Evolutionary conservation across 2,888 invertebrate species (phyloP), one percentile per base, ranked within the genome.

Genomic region (Autographa gamma): DNA sequence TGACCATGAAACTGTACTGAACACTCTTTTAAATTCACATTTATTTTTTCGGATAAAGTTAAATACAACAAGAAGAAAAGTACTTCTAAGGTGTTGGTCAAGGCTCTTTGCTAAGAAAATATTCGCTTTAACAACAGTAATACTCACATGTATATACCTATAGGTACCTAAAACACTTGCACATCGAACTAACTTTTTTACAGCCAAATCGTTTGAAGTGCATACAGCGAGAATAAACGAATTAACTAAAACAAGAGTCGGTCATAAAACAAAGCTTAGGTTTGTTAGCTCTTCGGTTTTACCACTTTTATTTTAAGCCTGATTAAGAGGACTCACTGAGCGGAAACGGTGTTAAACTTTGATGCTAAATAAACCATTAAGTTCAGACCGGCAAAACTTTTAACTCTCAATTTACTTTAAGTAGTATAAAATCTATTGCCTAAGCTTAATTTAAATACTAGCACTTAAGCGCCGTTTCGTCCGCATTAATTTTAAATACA

Each of bases 321-420:
- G 54, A 54, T 54, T 18, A 54, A 54, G 19, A 9, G 11, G 19
- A 54, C 9, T 7, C 19, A 19, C 18, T 19, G 54, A 19, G 54
- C 54, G 54, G 11, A 54, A 54, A 19, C 13, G 13, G 18, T 9
- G 54, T 19, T 54, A 54, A 54, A 54, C 54, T 54, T 54, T 54
- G 54, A 54, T 19, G 19, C 54, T 19, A 19, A 54, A 54, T 54
- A 54, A 54, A 54, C 54, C 54, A 54, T 54, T 19, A 54, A 19
- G 54, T 54, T 54, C 19, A 9, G 60, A 54, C 54, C 54, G 19
- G 54, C 9, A 54, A 19, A 54, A 54, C 54, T 54, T 54, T 54
- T 19, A 54, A 38, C 63, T 60, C 67, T 43, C 60, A 56, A 48
- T 68, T 71, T 54, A 19, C 54, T 54, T 54, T 11, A 54, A 54